These are phyloP conservation scores for Cricetomys ansorgei DNA, from an alignment of 2,113 vertebrate species.

Conservation along the genomic window DNA sequence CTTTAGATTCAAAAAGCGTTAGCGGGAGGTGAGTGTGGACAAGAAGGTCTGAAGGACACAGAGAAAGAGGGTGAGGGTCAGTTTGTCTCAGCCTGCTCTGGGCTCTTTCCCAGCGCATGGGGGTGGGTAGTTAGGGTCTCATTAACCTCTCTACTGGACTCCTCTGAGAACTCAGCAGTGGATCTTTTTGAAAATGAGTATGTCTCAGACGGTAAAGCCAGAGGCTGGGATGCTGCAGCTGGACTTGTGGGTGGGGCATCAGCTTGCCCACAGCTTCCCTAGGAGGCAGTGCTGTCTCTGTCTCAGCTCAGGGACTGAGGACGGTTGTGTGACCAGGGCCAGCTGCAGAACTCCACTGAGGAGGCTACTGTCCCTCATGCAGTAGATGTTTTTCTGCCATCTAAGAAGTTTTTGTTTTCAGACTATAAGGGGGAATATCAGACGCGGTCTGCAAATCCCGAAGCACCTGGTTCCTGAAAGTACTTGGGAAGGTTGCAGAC, in stretches of 20 bases:
- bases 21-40: not conserved
- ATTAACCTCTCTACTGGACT: not conserved
- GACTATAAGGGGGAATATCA: not conserved
- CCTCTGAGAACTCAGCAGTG: not conserved
- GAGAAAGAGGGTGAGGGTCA: not conserved
- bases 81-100: not conserved
- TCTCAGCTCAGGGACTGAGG: not conserved
- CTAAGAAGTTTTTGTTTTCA: not conserved
- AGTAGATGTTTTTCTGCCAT: not conserved
- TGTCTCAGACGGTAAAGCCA: not conserved
- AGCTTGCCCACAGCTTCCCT: not conserved
- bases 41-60: not conserved
- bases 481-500: not conserved
- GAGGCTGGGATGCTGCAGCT: not conserved
- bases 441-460: not conserved
- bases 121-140: not conserved
- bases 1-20: not conserved
- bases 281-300: not conserved
- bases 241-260: not conserved
- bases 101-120: not conserved
- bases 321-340: not conserved
- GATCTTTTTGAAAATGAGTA: not conserved
- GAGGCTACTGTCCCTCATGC: no score
- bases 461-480: not conserved
- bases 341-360: not conserved